These are phyloP conservation scores for Plectropomus leopardus DNA, from an alignment of 2,113 vertebrate genomes.

Conservation along the genomic window DNA sequence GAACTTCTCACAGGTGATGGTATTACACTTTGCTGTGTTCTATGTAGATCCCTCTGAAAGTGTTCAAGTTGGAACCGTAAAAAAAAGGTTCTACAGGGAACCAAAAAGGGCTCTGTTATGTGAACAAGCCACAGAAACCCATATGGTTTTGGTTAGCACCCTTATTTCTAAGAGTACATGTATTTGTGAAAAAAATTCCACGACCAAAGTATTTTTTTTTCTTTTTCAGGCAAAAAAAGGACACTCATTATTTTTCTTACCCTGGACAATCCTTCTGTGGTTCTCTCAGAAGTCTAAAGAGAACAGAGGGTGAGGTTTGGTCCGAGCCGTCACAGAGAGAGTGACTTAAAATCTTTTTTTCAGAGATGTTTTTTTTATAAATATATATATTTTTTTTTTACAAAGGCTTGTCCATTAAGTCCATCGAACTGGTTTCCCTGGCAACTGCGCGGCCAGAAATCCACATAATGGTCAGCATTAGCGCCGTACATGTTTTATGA, in stretches of 20 bases:
- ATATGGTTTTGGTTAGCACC: no score
- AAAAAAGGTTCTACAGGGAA: no score
- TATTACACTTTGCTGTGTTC: no score
- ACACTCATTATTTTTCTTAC: conserved; percentile 60
- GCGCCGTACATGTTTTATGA: conserved; percentile 73
- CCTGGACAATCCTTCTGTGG: conserved; percentile 24
- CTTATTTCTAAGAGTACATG: no score
- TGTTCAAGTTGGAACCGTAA: no score
- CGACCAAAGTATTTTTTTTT: conserved; percentile 18
- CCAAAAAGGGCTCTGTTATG: no score
- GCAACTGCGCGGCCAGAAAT: conserved; percentile 51
- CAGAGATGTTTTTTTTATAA: neutral
- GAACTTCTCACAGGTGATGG: no score
- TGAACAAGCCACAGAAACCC: no score
- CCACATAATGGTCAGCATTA: conserved; percentile 68
- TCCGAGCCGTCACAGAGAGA: neutral
- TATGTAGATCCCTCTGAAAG: no score
- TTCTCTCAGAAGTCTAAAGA: neutral
- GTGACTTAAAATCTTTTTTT: conserved; percentile 54
- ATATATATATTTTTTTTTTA: conserved; percentile 22
- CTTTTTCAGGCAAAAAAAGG: conserved; percentile 5
- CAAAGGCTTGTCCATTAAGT: conserved; percentile 60
- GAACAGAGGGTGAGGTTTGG: conserved; percentile 13
- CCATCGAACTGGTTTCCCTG: conserved; percentile 59
- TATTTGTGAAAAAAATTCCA: conserved; percentile 21